Conservation (phyloP, 2,113 vertebrate species). For the Taxidea taxus region DNA sequence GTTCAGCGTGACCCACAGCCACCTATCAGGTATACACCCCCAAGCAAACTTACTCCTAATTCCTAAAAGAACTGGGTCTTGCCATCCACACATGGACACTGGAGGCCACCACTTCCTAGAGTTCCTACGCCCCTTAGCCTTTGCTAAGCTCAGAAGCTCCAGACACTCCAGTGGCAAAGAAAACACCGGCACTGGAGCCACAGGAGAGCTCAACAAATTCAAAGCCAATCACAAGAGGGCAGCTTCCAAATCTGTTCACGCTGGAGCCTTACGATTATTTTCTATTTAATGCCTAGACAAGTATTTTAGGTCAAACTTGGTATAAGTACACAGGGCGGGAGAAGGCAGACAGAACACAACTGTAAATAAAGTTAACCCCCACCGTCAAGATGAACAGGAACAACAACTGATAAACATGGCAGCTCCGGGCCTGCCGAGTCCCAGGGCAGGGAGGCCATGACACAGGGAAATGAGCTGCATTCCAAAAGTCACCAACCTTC, state of each 20-base stretch:
- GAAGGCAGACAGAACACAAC: not conserved
- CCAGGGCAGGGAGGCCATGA: not conserved
- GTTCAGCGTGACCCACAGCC: not conserved
- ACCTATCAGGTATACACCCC: not conserved
- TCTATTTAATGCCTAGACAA: not conserved
- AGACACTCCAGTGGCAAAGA: not conserved
- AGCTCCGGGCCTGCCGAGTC: not conserved
- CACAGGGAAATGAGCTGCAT: not conserved
- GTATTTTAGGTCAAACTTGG: not conserved
- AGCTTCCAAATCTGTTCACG: not conserved
- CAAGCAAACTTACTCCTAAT: not conserved
- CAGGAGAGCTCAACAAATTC: not conserved
- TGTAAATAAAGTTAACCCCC: slow-evolving; percentile 27
- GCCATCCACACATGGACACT: not conserved
- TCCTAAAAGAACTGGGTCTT: not conserved
- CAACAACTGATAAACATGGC: not conserved
- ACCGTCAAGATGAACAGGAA: not conserved
- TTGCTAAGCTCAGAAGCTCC: not conserved
- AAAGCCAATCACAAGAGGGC: not conserved
- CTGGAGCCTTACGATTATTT: not conserved
- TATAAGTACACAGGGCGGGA: not conserved
- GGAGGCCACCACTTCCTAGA: not conserved
- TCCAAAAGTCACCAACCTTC: not conserved
- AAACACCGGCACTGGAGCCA: not conserved
- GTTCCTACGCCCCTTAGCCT: not conserved